A percentile compares a stretch with the other conserved stretches of the same genome.
Conservation (phyloP, 2,888 invertebrate species). For the Chloromyia formosa region DNA sequence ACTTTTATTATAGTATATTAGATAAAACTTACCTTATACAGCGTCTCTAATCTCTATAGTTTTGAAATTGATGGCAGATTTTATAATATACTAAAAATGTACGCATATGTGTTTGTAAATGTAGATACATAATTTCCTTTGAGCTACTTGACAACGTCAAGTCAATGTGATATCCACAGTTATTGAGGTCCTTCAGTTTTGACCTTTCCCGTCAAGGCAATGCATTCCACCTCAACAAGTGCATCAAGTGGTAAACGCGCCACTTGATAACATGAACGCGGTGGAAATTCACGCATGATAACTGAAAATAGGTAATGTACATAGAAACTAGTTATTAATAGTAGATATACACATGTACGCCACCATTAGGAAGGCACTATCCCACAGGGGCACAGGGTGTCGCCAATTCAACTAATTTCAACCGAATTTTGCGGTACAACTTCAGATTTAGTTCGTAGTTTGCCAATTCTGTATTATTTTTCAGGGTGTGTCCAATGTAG, state of each 20-base stretch:
- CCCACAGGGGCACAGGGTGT: no score
- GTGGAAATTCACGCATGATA: constrained; percentile 80
- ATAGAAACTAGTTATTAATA: not conserved
- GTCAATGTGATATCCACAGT: not conserved
- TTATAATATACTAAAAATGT: not conserved
- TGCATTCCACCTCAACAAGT: constrained; percentile 85
- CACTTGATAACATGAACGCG: constrained; percentile 86
- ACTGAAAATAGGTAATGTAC: constrained; percentile 66
- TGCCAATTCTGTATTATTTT: no score
- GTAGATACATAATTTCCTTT: not conserved
- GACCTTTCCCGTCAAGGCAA: constrained; percentile 79
- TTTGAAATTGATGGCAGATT: not conserved
- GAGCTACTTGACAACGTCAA: not conserved
- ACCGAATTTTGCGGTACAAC: no score
- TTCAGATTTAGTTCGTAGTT: no score
- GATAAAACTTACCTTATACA: not conserved
- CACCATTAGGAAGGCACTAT: constrained; percentile 7
- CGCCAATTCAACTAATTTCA: constrained; percentile 18
- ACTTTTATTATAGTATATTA: no score
- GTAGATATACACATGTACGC: no score
- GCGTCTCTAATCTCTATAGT: not conserved
- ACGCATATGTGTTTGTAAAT: not conserved
- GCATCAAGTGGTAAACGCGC: constrained; percentile 80
- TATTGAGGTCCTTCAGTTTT: constrained; percentile 56
- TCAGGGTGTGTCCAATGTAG: no score